A percentile compares a stretch with the other conserved stretches of the same genome.
phyloP scores from a whole-genome alignment of 2,888 invertebrate genomes.

The Spialia ferax region DNA sequence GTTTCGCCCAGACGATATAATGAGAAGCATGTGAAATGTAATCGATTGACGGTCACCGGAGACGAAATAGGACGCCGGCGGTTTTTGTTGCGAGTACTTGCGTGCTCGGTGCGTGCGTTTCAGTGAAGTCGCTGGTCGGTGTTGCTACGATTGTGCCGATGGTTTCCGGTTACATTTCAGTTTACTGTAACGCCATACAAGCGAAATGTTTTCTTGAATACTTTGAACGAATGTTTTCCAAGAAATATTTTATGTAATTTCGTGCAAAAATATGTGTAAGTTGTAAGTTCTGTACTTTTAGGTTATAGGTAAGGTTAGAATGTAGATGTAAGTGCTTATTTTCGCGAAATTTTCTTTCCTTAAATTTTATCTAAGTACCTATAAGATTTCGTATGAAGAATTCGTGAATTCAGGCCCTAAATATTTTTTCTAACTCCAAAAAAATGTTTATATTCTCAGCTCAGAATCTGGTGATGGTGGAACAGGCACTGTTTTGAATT shows the following conservation, averaged over 20 bases:
- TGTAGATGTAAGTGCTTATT: no score
- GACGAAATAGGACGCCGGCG: constrained; percentile 68
- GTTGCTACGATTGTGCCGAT: constrained; percentile 20
- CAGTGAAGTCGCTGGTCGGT: neutral
- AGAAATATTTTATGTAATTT: neutral
- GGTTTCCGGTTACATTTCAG: constrained; percentile 13
- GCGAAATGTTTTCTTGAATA: neutral
- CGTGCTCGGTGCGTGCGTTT: neutral
- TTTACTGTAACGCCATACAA: neutral
- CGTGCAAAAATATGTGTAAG: no score
- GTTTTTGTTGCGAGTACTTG: constrained; percentile 30
- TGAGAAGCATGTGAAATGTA: constrained; percentile 83
- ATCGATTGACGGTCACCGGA: constrained; percentile 78
- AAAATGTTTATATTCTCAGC: no score
- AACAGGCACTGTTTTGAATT: no score
- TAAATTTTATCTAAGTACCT: no score
- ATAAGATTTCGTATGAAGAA: no score
- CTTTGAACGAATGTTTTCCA: constrained; percentile 20
- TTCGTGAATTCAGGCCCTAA: no score
- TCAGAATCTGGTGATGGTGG: no score
- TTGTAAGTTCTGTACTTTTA: no score
- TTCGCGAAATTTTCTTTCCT: no score
- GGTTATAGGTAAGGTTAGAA: no score
- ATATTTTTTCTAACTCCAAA: no score
- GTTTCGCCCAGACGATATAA: constrained; percentile 83